Base-by-base conservation (phyloP, 2,113 vertebrate species). In the Bos indicus region DNA sequence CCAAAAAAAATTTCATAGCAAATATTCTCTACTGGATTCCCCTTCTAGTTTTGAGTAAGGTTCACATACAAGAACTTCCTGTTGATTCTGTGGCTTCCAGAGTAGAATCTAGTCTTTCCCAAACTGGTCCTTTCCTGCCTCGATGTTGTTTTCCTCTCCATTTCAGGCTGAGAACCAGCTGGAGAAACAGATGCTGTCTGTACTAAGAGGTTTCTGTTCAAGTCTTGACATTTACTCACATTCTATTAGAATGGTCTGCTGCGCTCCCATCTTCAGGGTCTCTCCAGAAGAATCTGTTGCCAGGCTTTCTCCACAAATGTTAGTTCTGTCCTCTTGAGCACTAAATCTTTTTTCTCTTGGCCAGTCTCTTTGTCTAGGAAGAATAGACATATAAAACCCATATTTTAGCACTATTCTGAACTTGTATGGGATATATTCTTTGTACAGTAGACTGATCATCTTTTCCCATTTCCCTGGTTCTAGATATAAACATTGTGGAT, bases 401-500 rank as follows among this genome's bases (percentile, higher is more conserved):
- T 4, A 7, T 81, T 91, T 95, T 52, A 84, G n/a, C 52, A 60
- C 91, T 43, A 11, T 90, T 90, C 64, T 85, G 28, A 90, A 48
- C 62, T 91, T 91, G 19, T 14, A n/a, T 4, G 2, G 9, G 85
- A 94, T 26, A 56, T 54, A 40, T 67, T 81, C 33, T 92, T 87
- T 95, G 57, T 86, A 78, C 10, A n/a, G 83, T 95, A 26, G 1
- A 48, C 13, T 94, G 26, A 88, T 62, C 56, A 54, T 92, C 56
- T 91, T 88, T 97, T 36, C 51, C 71, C 25, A 43, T 71, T 96
- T 92, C 71, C 28, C n/a, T 97, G 56, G 21, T 84, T 91, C 23
- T 57, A 62, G 14, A 88, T 77, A 87, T 91, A 92, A 94, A 93
- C 36, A 88, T 88, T 90, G 60, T 54, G 28, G 59, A 57, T 95